Conservation (phyloP, 2,888 invertebrate species). For the Anthrax anthrax region DNA sequence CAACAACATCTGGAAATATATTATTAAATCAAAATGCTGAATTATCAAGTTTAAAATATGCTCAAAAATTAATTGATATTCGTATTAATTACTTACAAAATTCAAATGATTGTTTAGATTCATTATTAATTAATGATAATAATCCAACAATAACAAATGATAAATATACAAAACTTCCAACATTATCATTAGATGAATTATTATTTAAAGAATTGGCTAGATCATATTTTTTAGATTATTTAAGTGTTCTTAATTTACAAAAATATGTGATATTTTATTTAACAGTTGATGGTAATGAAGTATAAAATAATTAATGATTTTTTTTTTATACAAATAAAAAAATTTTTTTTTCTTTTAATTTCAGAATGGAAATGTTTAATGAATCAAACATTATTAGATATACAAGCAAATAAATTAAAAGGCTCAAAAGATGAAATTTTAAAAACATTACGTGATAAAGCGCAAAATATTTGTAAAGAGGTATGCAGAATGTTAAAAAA, state of each 20-base stretch:
- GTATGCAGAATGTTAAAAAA: conserved; percentile 6
- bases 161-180: conserved; percentile 11
- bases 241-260: conserved; percentile 16
- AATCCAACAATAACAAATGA: too few relatives aligned
- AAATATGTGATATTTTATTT: conserved; percentile 18
- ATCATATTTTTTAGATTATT: conserved; percentile 17
- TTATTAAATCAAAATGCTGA: conserved; percentile 9
- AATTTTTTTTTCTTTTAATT: background rate
- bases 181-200: conserved; percentile 16
- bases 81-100: conserved; percentile 16
- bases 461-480: conserved; percentile 13
- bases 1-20: background rate
- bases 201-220: conserved; percentile 16
- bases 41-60: conserved; percentile 15
- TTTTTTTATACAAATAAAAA: too few relatives aligned
- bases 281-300: conserved; percentile 13
- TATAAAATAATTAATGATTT: background rate
- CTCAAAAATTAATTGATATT: conserved; percentile 17
- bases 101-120: conserved; percentile 2
- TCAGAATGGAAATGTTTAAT: conserved; percentile 15
- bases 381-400: conserved; percentile 9
- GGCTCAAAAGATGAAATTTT: conserved; percentile 12
- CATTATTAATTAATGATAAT: background rate
- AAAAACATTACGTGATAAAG: conserved; percentile 13
- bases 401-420: conserved; percentile 13